phyloP scores from a whole-genome alignment of 2,888 invertebrate genomes.

The Brenthis ino region DNA sequence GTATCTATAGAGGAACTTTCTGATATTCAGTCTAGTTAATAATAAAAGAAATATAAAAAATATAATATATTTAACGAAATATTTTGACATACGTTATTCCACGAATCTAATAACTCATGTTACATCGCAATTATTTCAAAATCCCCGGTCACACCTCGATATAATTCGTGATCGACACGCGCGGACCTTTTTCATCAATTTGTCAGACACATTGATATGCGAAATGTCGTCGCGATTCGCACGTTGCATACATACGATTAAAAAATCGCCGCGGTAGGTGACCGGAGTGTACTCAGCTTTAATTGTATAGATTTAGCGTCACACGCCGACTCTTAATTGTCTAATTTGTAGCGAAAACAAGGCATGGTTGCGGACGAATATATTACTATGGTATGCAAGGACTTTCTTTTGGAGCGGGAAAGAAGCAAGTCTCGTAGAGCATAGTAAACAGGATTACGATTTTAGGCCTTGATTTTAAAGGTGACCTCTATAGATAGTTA shows the following conservation, averaged over 20 bases:
- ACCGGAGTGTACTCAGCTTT: slow-evolving; percentile 72
- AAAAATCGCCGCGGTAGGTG: slow-evolving; percentile 81
- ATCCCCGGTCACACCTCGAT: slow-evolving; percentile 53
- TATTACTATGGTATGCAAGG: slow-evolving; percentile 73
- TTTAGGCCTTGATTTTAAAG: slow-evolving; percentile 51
- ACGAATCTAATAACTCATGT: slow-evolving; percentile 28
- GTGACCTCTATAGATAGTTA: slow-evolving; percentile 38
- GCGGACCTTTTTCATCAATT: slow-evolving; percentile 73
- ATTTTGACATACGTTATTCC: slow-evolving; percentile 19
- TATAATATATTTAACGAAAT: neutral
- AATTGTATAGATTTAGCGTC: slow-evolving; percentile 78
- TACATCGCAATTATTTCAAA: slow-evolving; percentile 52
- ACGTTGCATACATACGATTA: slow-evolving; percentile 80
- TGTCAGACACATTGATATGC: slow-evolving; percentile 77
- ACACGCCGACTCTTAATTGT: slow-evolving; percentile 77
- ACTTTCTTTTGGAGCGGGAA: slow-evolving; percentile 79
- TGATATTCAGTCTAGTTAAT: neutral
- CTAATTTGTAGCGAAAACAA: slow-evolving; percentile 81
- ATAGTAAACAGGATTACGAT: slow-evolving; percentile 64
- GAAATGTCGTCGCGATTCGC: slow-evolving; percentile 73
- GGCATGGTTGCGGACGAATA: slow-evolving; percentile 68
- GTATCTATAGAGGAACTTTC: no score
- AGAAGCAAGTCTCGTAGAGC: slow-evolving; percentile 61
- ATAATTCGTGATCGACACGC: slow-evolving; percentile 62
- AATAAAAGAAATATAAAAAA: neutral